Evolutionary conservation across 2,888 invertebrate species (phyloP).

Genomic region (Sarcophaga subvicina): DNA sequence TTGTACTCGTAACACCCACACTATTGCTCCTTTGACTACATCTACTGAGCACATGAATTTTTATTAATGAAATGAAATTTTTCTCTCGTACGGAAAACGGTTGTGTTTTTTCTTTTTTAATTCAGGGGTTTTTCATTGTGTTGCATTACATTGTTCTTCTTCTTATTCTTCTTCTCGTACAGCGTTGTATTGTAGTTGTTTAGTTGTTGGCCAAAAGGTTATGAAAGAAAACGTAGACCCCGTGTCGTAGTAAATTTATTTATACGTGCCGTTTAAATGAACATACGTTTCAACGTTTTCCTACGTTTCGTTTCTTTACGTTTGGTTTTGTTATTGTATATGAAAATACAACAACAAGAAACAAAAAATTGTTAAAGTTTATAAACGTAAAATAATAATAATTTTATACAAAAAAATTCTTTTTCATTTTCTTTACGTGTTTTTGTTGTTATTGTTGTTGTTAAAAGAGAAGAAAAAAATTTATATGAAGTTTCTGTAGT

Average conservation of each 20-base stretch:
- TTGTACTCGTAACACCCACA: neutral
- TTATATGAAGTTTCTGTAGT: neutral
- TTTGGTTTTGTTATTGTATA: too few species aligned
- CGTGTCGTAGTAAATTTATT: slow-evolving; percentile 1
- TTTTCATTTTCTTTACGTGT: too few species aligned
- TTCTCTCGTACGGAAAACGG: slow-evolving; percentile 29
- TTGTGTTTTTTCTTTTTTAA: slow-evolving; percentile 7
- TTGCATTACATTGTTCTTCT: slow-evolving; percentile 37
- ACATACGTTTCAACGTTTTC: neutral
- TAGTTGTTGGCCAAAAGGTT: slow-evolving; percentile 37
- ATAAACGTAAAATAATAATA: neutral
- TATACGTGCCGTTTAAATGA: neutral
- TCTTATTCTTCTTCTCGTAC: neutral
- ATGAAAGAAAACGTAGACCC: slow-evolving; percentile 57
- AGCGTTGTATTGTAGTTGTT: slow-evolving; percentile 49
- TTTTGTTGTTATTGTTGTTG: too few species aligned
- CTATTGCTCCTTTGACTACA: slow-evolving; percentile 1
- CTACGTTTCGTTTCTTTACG: neutral
- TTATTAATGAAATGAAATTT: slow-evolving; percentile 54
- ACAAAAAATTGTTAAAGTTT: neutral
- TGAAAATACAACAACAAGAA: neutral
- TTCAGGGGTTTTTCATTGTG: slow-evolving; percentile 24
- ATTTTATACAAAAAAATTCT: neutral
- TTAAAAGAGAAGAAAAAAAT: neutral
- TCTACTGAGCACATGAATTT: slow-evolving; percentile 47